Evolutionary conservation across 2,888 invertebrate genomes (phyloP).

Genomic region (Sinohyriopsis cumingii): DNA sequence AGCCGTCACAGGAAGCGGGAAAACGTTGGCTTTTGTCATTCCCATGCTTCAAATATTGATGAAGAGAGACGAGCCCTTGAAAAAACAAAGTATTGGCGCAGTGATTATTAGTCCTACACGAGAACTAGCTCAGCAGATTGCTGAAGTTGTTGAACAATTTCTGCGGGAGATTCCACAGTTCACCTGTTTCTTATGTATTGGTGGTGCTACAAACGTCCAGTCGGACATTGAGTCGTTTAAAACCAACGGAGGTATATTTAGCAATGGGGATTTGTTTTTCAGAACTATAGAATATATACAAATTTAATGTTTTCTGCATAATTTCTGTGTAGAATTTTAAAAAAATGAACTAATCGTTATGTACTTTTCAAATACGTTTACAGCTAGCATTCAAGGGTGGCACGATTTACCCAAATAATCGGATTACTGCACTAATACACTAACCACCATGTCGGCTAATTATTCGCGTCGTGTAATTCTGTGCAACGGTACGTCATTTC

Average conservation of each 20-base stretch:
- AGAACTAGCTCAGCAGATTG: slow-evolving; percentile 93
- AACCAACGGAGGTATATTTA: slow-evolving; percentile 72
- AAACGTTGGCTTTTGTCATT: slow-evolving; percentile 95
- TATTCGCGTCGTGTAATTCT: too few species aligned
- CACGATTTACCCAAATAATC: not conserved
- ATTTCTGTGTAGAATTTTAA: not conserved
- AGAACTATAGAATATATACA: not conserved
- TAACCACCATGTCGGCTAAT: too few species aligned
- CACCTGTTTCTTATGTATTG: slow-evolving; percentile 76
- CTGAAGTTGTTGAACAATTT: slow-evolving; percentile 73
- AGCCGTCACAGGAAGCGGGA: slow-evolving; percentile 98
- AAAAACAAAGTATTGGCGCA: slow-evolving; percentile 80
- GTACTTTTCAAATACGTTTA: not conserved
- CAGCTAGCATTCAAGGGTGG: not conserved
- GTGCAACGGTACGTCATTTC: too few species aligned
- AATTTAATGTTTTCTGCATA: not conserved
- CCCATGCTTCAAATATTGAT: slow-evolving; percentile 89
- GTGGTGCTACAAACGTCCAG: slow-evolving; percentile 86
- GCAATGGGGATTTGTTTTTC: not conserved
- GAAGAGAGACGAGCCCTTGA: slow-evolving; percentile 61
- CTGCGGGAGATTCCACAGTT: slow-evolving; percentile 62
- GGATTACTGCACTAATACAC: too few species aligned
- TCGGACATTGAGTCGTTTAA: slow-evolving; percentile 82
- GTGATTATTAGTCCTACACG: slow-evolving; percentile 95
- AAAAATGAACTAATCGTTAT: too few species aligned